Evolutionary conservation across 2,113 vertebrate genomes (phyloP).

Genomic region (Lamprotornis superbus): DNA sequence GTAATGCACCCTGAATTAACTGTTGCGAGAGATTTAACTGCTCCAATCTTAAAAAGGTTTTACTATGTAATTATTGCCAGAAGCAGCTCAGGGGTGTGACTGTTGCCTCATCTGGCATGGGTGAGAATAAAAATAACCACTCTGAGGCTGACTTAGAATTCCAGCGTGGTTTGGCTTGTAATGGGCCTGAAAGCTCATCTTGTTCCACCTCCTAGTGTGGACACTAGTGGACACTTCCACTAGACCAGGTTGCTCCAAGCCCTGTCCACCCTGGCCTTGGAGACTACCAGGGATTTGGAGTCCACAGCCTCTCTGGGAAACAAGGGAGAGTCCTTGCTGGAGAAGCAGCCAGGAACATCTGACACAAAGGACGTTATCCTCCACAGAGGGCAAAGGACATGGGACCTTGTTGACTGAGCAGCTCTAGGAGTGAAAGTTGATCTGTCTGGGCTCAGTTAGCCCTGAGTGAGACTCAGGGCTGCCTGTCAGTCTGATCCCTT

Average conservation of each 20-base stretch:
- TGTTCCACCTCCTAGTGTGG: neutral
- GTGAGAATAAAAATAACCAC: neutral
- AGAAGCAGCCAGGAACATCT: neutral
- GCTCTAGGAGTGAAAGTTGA: neutral
- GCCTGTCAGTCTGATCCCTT: neutral
- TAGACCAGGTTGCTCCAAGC: fast-evolving
- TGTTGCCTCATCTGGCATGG: neutral
- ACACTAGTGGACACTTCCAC: neutral
- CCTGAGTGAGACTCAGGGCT: neutral
- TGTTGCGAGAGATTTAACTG: neutral
- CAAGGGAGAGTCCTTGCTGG: neutral
- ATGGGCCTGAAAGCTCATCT: neutral
- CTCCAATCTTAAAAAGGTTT: neutral
- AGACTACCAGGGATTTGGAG: neutral
- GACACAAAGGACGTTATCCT: neutral
- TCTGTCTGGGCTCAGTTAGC: neutral
- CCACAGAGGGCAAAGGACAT: neutral
- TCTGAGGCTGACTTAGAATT: neutral
- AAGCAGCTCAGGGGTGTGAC: neutral
- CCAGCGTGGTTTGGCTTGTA: neutral
- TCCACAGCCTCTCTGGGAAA: neutral
- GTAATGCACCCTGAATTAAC: neutral
- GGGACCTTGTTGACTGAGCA: neutral
- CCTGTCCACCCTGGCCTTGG: neutral
- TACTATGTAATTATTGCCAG: neutral